phyloP scores from a whole-genome alignment of 2,888 invertebrate species.

The Ceratothoa steindachneri region DNA sequence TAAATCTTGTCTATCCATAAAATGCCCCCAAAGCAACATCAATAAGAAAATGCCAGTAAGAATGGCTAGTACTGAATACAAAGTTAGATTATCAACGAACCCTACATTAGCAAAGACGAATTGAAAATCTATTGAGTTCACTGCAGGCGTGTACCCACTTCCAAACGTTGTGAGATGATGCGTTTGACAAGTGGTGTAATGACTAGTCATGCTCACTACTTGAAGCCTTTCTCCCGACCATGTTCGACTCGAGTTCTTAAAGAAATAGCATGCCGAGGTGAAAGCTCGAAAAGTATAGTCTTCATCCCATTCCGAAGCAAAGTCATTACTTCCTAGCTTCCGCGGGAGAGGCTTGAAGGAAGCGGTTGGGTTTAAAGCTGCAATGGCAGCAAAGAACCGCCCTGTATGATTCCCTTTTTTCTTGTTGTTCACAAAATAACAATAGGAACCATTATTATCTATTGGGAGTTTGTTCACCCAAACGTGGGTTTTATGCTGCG shows the following conservation, averaged over 20 bases:
- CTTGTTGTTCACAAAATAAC: constrained; percentile 18
- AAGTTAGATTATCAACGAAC: constrained; percentile 55
- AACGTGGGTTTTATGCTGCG: constrained; percentile 7
- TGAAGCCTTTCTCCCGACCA: constrained; percentile 50
- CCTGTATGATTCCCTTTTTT: constrained; percentile 30
- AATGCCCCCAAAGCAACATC: constrained; percentile 54
- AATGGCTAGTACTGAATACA: constrained; percentile 55
- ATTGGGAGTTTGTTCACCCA: constrained; percentile 12
- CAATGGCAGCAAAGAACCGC: constrained; percentile 27
- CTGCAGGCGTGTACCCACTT: constrained; percentile 55
- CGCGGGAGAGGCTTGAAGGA: not conserved
- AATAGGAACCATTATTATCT: constrained; percentile 8
- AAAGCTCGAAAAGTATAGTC: constrained; percentile 52
- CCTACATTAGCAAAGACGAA: constrained; percentile 55
- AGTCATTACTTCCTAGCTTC: constrained; percentile 15
- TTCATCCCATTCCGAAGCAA: constrained; percentile 12
- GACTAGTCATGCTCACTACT: constrained; percentile 3
- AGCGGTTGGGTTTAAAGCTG: not conserved
- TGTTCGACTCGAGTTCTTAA: constrained; percentile 49
- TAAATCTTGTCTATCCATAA: constrained; percentile 38
- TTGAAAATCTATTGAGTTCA: constrained; percentile 57
- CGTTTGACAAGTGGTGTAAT: constrained; percentile 25
- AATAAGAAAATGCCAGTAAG: constrained; percentile 52
- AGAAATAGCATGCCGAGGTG: constrained; percentile 54
- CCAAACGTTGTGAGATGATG: constrained; percentile 56